Conservation (phyloP, 2,113 vertebrate genomes). For the Suricata suricatta region DNA sequence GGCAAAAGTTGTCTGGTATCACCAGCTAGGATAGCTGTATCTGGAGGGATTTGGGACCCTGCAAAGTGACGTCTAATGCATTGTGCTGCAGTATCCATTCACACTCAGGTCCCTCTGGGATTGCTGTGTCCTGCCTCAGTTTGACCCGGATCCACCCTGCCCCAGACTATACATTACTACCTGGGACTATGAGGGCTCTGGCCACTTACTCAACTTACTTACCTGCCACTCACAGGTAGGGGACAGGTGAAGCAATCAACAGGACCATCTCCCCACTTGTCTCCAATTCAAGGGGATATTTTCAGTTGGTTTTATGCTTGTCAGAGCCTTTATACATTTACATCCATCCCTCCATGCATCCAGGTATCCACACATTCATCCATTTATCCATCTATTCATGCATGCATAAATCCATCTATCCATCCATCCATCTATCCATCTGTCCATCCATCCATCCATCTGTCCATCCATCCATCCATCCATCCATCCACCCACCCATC, state of each 20-base stretch:
- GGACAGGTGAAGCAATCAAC: background rate
- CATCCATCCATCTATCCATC: background rate
- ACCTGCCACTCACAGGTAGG: background rate
- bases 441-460: background rate
- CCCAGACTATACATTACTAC: background rate
- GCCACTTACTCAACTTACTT: background rate
- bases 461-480: background rate
- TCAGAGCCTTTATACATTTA: background rate
- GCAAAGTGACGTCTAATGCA: background rate
- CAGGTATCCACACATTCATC: background rate
- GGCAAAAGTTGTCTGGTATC: background rate
- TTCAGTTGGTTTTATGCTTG: background rate
- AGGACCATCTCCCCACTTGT: background rate
- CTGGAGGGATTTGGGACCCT: background rate
- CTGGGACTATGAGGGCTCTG: background rate
- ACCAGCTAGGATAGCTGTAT: background rate
- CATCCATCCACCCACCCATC: background rate
- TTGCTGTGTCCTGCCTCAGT: background rate
- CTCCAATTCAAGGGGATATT: background rate
- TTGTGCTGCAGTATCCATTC: background rate
- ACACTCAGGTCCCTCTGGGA: background rate
- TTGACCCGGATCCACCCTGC: background rate
- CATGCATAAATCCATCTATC: background rate
- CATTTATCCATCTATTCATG: background rate
- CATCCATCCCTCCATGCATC: too few relatives aligned